Evolutionary conservation across 2,113 vertebrate genomes (phyloP), one percentile per base, ranked within the genome.

Genomic region (Chroicocephalus ridibundus): DNA sequence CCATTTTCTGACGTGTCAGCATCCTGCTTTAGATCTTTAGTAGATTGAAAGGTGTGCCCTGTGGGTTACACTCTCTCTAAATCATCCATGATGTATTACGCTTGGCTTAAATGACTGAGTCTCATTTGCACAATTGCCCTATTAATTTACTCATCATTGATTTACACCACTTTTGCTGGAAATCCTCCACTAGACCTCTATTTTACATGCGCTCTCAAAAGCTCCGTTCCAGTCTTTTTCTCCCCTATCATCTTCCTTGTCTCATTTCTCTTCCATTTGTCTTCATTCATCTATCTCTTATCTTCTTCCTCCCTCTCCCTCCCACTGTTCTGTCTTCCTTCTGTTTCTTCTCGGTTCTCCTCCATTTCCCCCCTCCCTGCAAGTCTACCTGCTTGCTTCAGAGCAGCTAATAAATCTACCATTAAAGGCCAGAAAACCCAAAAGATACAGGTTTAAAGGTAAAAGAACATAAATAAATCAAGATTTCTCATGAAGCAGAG

Each of bases 61-160:
- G 49, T 24, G 90, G 97, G 96, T 95, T 90, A 89, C 88, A 38
- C 83, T 95, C 88, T 90, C 93, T 96, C 93, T 97, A 97, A 97
- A 97, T 98, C 97, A 98, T 58, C 92, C 88, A 10, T 95, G 96
- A 98, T 97, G 85, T 94, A 98, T 98, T 93, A 90, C 3, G 1
- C 95, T 95, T 92, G 95, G 93, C 91, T 97, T 96, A 90, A 98
- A 97, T 52, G 80, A 97, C 94, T 60, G 54, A 96, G 96, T 81
- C 97, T 97, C 97, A 97, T 97, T 98, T 97, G 96, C 97, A 97
- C 94, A 96, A 97, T 47, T 94, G 97, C 97, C 98, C 96, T 97
- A 98, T 98, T 98, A 97, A 98, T 98, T 98, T 97, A 97, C 97
- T 97, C 95, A 90, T 96, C 97, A 93, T 92, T 98, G 98, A 98